These are phyloP conservation scores for Osmerus mordax DNA, from an alignment of 2,113 vertebrate species.

Conservation along the genomic window DNA sequence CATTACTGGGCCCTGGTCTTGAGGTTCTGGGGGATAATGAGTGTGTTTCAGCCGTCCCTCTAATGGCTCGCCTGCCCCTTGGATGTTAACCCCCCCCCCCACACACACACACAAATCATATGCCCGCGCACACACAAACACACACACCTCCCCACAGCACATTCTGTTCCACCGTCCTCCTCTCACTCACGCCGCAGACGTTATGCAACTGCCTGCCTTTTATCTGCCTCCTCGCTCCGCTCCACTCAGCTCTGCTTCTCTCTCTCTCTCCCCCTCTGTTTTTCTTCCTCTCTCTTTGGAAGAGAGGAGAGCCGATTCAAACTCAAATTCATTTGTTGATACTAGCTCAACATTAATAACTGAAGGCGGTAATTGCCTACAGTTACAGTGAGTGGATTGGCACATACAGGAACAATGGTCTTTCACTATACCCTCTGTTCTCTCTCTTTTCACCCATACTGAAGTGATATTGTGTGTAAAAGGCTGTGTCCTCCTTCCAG, in stretches of 20 bases:
- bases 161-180: constrained; percentile 30
- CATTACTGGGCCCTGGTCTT: constrained; percentile 72
- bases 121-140: background rate
- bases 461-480: background rate
- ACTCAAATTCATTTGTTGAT: background rate
- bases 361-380: too few species aligned
- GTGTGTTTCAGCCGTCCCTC: background rate
- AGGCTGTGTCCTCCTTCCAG: constrained; percentile 56
- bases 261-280: constrained; percentile 8
- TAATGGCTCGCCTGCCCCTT: background rate
- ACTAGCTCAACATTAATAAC: background rate
- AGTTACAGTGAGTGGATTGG: too few species aligned
- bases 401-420: too few species aligned
- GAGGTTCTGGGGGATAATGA: constrained; percentile 25
- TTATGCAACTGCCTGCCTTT: constrained; percentile 31
- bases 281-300: background rate
- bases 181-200: constrained; percentile 26
- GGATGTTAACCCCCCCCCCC: background rate
- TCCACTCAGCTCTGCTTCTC: background rate
- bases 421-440: too few species aligned
- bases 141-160: constrained; percentile 24
- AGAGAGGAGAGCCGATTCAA: background rate
- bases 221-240: constrained; percentile 20
- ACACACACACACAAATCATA: background rate
- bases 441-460: too few species aligned